Base-by-base conservation (phyloP, 2,888 invertebrate genomes). In the Stictocephala bisonia region DNA sequence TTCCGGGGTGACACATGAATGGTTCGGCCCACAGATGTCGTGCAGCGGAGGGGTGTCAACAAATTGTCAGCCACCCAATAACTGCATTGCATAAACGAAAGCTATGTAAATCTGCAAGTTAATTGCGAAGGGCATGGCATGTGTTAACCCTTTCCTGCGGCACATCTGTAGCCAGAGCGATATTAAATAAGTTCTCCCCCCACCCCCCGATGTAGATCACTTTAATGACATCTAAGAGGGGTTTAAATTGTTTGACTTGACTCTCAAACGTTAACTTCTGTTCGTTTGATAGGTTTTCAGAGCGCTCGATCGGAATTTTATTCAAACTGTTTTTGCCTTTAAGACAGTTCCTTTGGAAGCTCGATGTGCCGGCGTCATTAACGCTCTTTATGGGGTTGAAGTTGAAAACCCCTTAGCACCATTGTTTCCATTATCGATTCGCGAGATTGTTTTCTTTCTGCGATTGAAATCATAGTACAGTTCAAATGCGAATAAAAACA, bases 131-230 rank as follows among this genome's bases (percentile, higher is more conserved):
- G 24, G 44, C 64, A 64, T 44, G 64, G 41, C 44, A 15, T 56
- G 56, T 51, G 4, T 24, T 3, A 3, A 64, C 40, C 64, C 64
- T 44, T 64, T 64, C 27, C 64, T 64, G 60, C 20, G 58, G 40
- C 40, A 64, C 64, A 64, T 64, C 64, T 64, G 64, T 64, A 64
- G 26, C 27, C 22, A 31, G 60, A 51, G 13, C 64, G n/a, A 64
- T 64, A 64, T 64, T 64, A 64, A 64, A 64, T 64, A 64, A 64
- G 64, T 64, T 64, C 22, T 22, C 64, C 64, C 64, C 64, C n/a
- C 24, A 41, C 64, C 64, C 64, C n/a, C 41, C 31, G 60, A 60
- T 64, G 64, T 64, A 64, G 64, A 64, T 64, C 64, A 64, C 64
- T 41, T 64, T 64, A 64, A 64, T 64, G 64, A 64, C 64, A 64